Base-by-base conservation (phyloP, 2,888 invertebrate genomes). In the Orthonychiurus folsomi region DNA sequence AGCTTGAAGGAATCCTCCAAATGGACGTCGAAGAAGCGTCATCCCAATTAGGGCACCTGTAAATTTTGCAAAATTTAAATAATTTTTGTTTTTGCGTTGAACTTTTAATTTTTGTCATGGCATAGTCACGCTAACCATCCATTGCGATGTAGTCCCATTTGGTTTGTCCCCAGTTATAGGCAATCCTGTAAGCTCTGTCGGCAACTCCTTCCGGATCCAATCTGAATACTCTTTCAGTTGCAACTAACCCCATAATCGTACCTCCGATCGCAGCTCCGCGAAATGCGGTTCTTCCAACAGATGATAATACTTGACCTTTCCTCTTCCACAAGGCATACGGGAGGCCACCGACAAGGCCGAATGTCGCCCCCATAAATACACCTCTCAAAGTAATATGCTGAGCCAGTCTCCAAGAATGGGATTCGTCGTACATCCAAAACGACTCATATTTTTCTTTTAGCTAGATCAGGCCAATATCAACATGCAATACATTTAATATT, bases 81-180 rank as follows among this genome's bases (percentile, higher is more conserved):
- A 52, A 20, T 20, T 20, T 23, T n/a, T n/a, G n/a, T n/a, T n/a
- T n/a, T n/a, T n/a, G n/a, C n/a, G n/a, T n/a, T n/a, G n/a, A n/a
- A n/a, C n/a, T n/a, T n/a, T n/a, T n/a, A n/a, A n/a, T n/a, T n/a
- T n/a, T n/a, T n/a, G n/a, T n/a, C n/a, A n/a, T n/a, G n/a, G n/a
- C 52, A 23, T 21, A 52, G 20, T 5, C 52, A 21, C 20, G 52
- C 52, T 52, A 5, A 52, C 52, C 52, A 52, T 52, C 52, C 52
- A 52, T 12, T 9, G 52, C n/a, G 52, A 52, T 9, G 9, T 21
- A 52, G 20, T 52, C 52, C 52, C 52, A 52, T n/a, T 23, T 52
- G 5, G 20, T 52, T 23, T 52, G 52, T 12, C 52, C 52, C 52
- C 52, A 52, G 24, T 52, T 52, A 23, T 52, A n/a, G 21, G 52